A percentile compares a stretch with the other conserved stretches of the same genome.
phyloP scores from a whole-genome alignment of 2,113 vertebrate species.

The zebrafish (Danio rerio) region GRCz12tu NC_133176.1:45086001-45086500 shows the following conservation, averaged over 20 bases:
- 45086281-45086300: background rate
- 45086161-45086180: conserved; percentile 62
- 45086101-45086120: background rate
- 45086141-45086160: conserved; percentile 7
- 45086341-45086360: background rate
- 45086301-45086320: background rate
- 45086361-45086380: background rate
- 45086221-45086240: conserved; percentile 64
- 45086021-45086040: background rate
- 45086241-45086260: conserved; percentile 56
- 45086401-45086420: background rate
- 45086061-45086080: background rate
- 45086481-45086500: background rate
- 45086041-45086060: background rate
- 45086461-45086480: background rate
- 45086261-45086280: conserved; percentile 54
- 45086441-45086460: background rate
- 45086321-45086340: background rate
- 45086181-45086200: conserved; percentile 66
- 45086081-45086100: background rate
- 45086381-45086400: background rate
- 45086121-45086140: background rate
- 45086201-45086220: conserved; percentile 45
- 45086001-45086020: background rate
- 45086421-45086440: background rate